These are phyloP conservation scores for Poliocrania exsul DNA, from an alignment of 2,797 vertebrate species.

Conservation along the genomic window DNA sequence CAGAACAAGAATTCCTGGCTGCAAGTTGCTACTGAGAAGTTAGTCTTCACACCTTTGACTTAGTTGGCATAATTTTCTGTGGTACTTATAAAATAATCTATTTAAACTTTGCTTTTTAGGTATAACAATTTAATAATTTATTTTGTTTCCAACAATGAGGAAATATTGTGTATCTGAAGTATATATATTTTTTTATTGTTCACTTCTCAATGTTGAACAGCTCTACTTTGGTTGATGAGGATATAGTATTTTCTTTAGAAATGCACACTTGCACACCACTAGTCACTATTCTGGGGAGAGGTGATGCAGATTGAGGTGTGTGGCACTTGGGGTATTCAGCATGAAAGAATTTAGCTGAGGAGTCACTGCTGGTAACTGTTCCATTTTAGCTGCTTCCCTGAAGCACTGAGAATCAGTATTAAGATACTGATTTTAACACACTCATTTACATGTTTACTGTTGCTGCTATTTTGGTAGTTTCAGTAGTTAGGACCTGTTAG, in stretches of 20 bases:
- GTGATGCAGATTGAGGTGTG: not conserved
- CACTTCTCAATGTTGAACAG: not conserved
- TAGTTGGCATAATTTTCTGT: not conserved
- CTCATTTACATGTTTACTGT: slow-evolving; percentile 57
- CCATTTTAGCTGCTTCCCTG: not conserved
- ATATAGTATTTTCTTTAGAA: not conserved
- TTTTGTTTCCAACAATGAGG: not conserved
- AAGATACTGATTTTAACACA: not conserved
- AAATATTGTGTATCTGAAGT: not conserved
- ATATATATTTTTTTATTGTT: not conserved
- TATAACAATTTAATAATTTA: not conserved
- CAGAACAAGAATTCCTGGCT: not conserved
- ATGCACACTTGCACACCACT: not conserved
- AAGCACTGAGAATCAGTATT: slow-evolving; percentile 46
- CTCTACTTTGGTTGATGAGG: not conserved
- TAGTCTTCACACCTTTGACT: not conserved
- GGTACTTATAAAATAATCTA: not conserved
- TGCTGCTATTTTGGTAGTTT: slow-evolving; percentile 53
- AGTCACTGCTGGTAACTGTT: not conserved
- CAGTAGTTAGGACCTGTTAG: slow-evolving; percentile 57
- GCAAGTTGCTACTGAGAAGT: not conserved
- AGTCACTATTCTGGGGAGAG: not conserved
- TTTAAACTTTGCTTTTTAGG: not conserved
- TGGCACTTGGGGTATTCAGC: not conserved
- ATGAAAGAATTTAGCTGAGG: not conserved